Evolutionary conservation across 2,797 vertebrate genomes (phyloP), one percentile per base, ranked within the genome.

Genomic region (Buceros bicornis): DNA sequence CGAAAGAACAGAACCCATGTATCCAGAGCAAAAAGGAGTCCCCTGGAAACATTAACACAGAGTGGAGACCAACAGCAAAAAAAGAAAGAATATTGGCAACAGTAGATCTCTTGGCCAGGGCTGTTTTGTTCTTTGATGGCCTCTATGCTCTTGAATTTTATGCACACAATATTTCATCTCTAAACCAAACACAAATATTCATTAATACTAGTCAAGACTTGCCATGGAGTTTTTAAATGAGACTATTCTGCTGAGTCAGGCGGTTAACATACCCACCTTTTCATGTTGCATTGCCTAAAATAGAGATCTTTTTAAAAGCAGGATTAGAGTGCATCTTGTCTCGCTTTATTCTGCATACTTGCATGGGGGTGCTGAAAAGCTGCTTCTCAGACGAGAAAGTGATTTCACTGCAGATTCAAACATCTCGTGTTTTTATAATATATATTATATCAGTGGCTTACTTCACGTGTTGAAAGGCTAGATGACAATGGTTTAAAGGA

Each of bases 201-300:
- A 72, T 87, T 90, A 92, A 84, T 81, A 89, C 74, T 61, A 95
- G 88, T 69, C 56, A 80, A 51, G 57, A 54, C 83, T 92, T 84
- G 90, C 83, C 0, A 1, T 45, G 71, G 53, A 87, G 74, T 83
- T 94, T 91, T 85, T 58, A 91, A 89, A 86, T 69, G 76, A 93
- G 78, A 35, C 62, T 42, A 18, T 95, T 95, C 42, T 96, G 95
- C 96, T 96, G 96, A 97, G 90, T 96, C 94, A 93, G 79, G 54
- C 6, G 43, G 88, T 76, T 92, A 91, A 95, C 65, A 81, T 89
- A 90, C 90, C 83, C 67, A 89, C 74, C 83, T 95, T 77, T 93
- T 96, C 64, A 17, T 11, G 11, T 94, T 94, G n/a, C 65, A 14
- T 67, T 85, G 57, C 83, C 86, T 77, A 82, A 89, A 97, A 93